Base-by-base conservation (phyloP, 2,797 vertebrate genomes). In the Micrastur ruficollis region DNA sequence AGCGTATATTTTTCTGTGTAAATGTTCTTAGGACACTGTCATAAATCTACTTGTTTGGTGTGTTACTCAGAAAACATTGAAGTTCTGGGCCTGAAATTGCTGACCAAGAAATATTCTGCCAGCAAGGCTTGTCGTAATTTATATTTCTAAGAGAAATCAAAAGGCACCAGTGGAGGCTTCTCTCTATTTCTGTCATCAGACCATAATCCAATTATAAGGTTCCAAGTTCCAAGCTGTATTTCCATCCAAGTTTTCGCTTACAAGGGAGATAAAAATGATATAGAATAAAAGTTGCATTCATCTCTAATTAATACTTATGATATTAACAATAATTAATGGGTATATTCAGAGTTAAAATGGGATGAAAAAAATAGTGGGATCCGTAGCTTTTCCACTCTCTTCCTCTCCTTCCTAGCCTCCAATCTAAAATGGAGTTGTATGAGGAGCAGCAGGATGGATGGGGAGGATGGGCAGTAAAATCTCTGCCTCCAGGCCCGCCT, bases 31-130 rank as follows among this genome's bases (percentile, higher is more conserved):
- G 52, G 76, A 75, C 72, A 70, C 49, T 59, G 81, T 72, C 55
- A 78, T 93, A 89, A 96, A 94, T 97, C 89, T 68, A 23, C 71
- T 78, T 93, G 67, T 46, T 93, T 89, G 23, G 27, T 95, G n/a
- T 91, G 49, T 85, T 94, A 61, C 68, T 94, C 50, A 34, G 50
- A 92, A 74, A 93, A 67, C 92, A 44, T 65, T 95, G 56, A 97
- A 92, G 49, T 84, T 96, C 96, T 91, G 80, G 71, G 63, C 93
- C 96, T 94, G 81, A 96, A 98, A 93, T 59, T 65, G 61, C 93
- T 96, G 86, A 98, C 86, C 96, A 95, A 95, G 87, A 97, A 97
- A 94, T 92, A 95, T 96, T 96, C 92, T 96, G 95, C 94, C 71
- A 97, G 78, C 81, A 94, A 73, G 90, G 89, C 97, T 95, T 89